These are phyloP conservation scores for Clarias magur DNA, from an alignment of 2,113 vertebrate species.

Conservation along the genomic window DNA sequence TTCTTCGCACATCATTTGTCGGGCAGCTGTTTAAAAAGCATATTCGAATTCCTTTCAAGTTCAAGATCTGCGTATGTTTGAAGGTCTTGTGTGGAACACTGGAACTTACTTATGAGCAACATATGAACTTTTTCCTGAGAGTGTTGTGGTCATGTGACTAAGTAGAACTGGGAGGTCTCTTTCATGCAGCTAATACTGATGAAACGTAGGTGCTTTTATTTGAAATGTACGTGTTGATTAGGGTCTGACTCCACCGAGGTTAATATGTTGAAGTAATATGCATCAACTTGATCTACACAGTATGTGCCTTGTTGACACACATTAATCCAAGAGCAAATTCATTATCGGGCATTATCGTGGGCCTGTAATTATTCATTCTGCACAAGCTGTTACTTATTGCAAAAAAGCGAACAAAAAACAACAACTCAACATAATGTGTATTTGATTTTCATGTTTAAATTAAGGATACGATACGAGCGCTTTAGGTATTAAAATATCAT, in stretches of 20 bases:
- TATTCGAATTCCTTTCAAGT: constrained; percentile 16
- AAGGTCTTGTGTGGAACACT: constrained; percentile 19
- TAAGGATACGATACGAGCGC: not conserved
- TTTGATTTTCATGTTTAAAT: not conserved
- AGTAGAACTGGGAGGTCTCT: constrained; percentile 55
- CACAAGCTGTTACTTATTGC: not conserved
- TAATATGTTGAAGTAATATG: constrained; percentile 63
- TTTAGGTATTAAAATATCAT: not conserved
- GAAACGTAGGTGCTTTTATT: constrained; percentile 43
- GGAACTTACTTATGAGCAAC: not conserved
- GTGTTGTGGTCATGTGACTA: not conserved
- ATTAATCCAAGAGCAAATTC: constrained; percentile 24
- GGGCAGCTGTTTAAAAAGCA: constrained; percentile 20
- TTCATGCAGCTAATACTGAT: constrained; percentile 53
- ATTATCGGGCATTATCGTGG: constrained; percentile 35
- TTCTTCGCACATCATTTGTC: constrained; percentile 25
- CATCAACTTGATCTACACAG: constrained; percentile 68
- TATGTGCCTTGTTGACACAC: constrained; percentile 74
- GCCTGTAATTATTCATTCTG: constrained; percentile 19
- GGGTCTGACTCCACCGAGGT: constrained; percentile 55
- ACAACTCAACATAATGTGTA: not conserved
- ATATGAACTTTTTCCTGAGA: not conserved
- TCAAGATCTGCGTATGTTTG: not conserved
- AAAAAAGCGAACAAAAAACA: not conserved
- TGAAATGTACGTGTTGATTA: constrained; percentile 58